Conservation (phyloP, 2,888 invertebrate genomes). For the Abscondita cerata region DNA sequence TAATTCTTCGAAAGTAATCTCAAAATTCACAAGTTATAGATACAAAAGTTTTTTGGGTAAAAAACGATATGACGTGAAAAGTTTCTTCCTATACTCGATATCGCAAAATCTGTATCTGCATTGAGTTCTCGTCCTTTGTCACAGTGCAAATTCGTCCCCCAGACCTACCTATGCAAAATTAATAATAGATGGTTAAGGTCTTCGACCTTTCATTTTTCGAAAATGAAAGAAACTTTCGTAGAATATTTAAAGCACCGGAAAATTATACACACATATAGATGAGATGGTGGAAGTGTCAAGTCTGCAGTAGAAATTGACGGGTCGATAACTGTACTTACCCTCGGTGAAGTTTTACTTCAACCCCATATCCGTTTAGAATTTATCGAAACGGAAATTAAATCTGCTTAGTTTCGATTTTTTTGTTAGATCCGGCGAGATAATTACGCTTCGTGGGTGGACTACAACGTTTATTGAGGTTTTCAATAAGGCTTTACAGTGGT, state of each 20-base stretch:
- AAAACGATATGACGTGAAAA: too few species aligned
- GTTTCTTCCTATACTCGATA: too few species aligned
- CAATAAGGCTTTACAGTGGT: too few species aligned
- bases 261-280: not conserved
- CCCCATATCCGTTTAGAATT: conserved; percentile 22
- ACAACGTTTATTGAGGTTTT: too few species aligned
- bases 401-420: conserved; percentile 4
- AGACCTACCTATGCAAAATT: too few species aligned
- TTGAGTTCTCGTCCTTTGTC: too few species aligned
- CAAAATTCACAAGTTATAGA: too few species aligned
- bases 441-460: not conserved
- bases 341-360: conserved; percentile 2
- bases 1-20: too few species aligned
- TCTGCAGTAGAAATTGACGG: conserved; percentile 14
- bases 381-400: conserved; percentile 18
- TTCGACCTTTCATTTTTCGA: not conserved
- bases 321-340: conserved; percentile 19
- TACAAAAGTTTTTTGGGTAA: too few species aligned
- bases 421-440: conserved; percentile 1
- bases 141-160: too few species aligned
- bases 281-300: conserved; percentile 14
- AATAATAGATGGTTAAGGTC: too few species aligned
- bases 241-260: not conserved
- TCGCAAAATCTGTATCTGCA: too few species aligned
- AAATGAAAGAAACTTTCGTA: not conserved